Evolutionary conservation across 2,797 vertebrate genomes (phyloP).

Genomic region (Heterohyrax brucei): DNA sequence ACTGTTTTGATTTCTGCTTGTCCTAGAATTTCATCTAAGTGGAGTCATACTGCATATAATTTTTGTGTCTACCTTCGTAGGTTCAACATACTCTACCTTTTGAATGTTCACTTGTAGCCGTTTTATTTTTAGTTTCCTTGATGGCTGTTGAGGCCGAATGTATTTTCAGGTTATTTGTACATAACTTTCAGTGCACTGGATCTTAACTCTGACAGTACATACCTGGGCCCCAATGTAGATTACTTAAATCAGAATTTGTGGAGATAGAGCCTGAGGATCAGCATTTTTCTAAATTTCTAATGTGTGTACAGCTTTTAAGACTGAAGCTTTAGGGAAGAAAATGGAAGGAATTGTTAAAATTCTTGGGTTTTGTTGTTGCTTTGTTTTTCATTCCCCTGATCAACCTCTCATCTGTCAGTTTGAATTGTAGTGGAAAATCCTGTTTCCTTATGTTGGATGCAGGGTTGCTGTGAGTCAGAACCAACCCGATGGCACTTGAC

Average conservation of each 20-base stretch:
- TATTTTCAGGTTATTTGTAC: neutral
- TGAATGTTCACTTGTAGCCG: neutral
- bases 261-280: neutral
- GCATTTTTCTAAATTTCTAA: constrained; percentile 15
- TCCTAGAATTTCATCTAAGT: constrained; percentile 33
- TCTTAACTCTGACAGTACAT: neutral
- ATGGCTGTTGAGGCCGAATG: neutral
- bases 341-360: neutral
- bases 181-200: neutral
- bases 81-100: constrained; percentile 17
- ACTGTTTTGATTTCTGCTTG: neutral
- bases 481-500: too few species aligned
- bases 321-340: constrained; percentile 17
- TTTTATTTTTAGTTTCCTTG: constrained; percentile 22
- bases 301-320: neutral
- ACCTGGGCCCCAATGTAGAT: neutral
- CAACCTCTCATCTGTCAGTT: too few species aligned
- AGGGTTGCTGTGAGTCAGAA: too few species aligned
- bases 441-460: too few species aligned
- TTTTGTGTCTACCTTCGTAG: constrained; percentile 57
- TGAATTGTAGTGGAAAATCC: neutral
- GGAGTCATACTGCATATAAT: neutral
- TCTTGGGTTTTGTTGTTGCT: neutral
- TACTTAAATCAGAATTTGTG: constrained; percentile 41
- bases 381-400: neutral